These are phyloP conservation scores for Ricordea florida DNA, from an alignment of 92 coral and sea anemone species.

Conservation along the genomic window DNA sequence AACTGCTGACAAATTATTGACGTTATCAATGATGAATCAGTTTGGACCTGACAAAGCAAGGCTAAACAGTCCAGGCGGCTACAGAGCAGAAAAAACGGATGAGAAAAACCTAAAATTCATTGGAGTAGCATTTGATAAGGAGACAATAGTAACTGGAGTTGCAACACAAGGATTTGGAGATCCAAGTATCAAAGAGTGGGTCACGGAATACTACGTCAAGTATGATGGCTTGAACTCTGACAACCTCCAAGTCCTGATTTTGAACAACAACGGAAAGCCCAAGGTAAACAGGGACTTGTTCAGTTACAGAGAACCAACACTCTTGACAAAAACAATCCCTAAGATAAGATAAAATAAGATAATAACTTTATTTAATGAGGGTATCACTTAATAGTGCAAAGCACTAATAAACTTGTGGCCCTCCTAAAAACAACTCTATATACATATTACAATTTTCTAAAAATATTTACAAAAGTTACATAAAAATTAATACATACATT, in stretches of 20 bases:
- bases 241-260: neutral
- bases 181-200: slow-evolving; percentile 39
- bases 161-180: slow-evolving; percentile 75
- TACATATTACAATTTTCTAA: too few species aligned
- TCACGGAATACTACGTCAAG: neutral
- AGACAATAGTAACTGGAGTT: slow-evolving; percentile 71
- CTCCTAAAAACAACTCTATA: too few species aligned
- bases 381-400: too few species aligned
- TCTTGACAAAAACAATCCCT: too few species aligned
- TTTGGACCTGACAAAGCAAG: slow-evolving; percentile 22
- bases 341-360: too few species aligned
- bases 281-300: too few species aligned
- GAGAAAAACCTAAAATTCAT: neutral
- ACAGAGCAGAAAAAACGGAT: neutral
- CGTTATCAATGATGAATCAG: too few species aligned
- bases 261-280: neutral
- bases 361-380: too few species aligned
- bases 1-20: fast-evolving
- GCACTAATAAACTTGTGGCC: too few species aligned
- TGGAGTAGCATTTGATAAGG: slow-evolving; percentile 27
- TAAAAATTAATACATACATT: too few species aligned
- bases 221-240: neutral
- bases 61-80: slow-evolving; percentile 60
- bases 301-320: too few species aligned
- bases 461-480: too few species aligned